Base-by-base conservation (phyloP, 2,888 invertebrate genomes). In the Plutella xylostella region DNA sequence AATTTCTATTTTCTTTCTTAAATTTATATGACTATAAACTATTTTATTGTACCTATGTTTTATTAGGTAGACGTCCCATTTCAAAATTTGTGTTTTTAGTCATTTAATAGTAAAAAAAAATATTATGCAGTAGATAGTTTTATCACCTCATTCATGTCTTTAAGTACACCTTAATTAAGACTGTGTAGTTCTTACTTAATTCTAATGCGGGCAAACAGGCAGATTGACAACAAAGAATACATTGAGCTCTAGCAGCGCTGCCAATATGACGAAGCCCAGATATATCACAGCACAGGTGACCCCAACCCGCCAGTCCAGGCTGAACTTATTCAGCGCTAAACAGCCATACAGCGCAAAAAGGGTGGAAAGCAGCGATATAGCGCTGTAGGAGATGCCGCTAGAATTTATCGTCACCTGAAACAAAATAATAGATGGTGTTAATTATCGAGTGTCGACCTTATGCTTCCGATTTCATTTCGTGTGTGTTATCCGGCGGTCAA, bases 201-300 rank as follows among this genome's bases (percentile, higher is more conserved):
- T 38, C 57, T 57, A 79, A 61, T 89, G 86, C 43, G 79, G 79
- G 63, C 93, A 93, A 9, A 88, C 85, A 0, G 92, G 92, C 42
- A 88, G 68, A 72, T 92, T 93, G 6, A 93, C 90, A 2, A 80
- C 70, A 57, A 91, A 91, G 65, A 93, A 91, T 6, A 91, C 83
- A 63, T 93, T 93, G 43, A 93, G 80, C 68, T 94, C 94, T 42
- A 92, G 87, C 18, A 93, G 71, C 11, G 90, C 86, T 1, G 93
- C 91, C 50, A 93, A 68, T 1, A 86, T 61, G 4, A 93, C 71
- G 63, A 92, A 93, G 6, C 85, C 74, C 1, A 82, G 60, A 63
- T 94, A 94, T 53, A 90, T 87, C 3, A 86, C 39, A 1, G 90
- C 72, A 60, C 91, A 92, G 0, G 87, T 77, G 34, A 88, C 54